Base-by-base conservation (phyloP, 2,888 invertebrate species). In the Ischnura elegans region DNA sequence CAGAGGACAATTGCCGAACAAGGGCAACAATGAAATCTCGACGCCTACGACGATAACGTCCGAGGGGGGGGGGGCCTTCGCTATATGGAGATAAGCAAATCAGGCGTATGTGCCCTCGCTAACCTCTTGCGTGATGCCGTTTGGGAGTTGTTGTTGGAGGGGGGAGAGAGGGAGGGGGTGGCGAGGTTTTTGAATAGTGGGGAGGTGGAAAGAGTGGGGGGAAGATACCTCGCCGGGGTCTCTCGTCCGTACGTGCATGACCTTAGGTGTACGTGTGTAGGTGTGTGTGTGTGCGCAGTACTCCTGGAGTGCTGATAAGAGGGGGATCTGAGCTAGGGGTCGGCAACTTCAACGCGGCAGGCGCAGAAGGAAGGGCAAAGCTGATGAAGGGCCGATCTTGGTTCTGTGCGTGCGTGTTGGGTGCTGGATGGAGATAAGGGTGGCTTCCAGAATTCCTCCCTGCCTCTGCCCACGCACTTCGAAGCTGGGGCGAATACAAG, bases 41-140 rank as follows among this genome's bases (percentile, higher is more conserved):
- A 2, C 36, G 36, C 25, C 29, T 29, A 2, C 13, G 76, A 36
- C 76, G 29, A 2, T 6, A 36, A 36, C 76, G 29, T 76, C 76
- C 13, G 8, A 0, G 76, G 21, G 3, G 5, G 47, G 8, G 19
- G 61, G n/a, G 19, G 86, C 16, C 10, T 86, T 46, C 45, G 45
- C 46, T 19, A n/a, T 19, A n/a, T 86, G 86, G 86, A 86, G 86
- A 86, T 86, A 86, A 86, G 86, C 45, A 86, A 45, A 86, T 45
- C 86, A 45, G 45, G 86, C 76, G 76, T 36, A 61, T 6, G 36
- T 43, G 46, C 13, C 46, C 46, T 46, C 86, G 43, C 86, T 46
- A 46, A 46, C 86, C 86, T 86, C 86, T n/a, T 46, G n/a, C 45
- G 45, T 86, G 86, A 86, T 86, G 16, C 25, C 86, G 46, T 46